These are phyloP conservation scores for Mobula birostris DNA, from an alignment of 2,113 vertebrate species.

Conservation along the genomic window DNA sequence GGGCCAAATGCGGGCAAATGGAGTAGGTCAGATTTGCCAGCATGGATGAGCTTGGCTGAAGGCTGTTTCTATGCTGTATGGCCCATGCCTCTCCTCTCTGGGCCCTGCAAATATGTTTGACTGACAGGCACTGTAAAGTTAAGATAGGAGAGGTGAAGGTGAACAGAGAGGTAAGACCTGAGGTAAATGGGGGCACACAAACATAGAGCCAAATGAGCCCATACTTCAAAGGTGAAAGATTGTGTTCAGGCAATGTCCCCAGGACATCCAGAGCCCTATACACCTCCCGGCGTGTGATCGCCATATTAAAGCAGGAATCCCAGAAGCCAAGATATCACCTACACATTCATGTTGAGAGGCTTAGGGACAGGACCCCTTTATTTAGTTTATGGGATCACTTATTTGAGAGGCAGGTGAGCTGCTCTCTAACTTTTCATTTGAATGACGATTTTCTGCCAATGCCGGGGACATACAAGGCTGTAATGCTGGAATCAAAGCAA, in stretches of 20 bases:
- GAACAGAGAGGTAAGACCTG: not conserved
- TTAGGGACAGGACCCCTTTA: not conserved
- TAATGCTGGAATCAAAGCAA: too few relatives aligned
- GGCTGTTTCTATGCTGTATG: too few relatives aligned
- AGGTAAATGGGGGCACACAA: not conserved
- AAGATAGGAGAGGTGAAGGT: not conserved
- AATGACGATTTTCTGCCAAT: not conserved
- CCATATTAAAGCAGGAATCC: not conserved
- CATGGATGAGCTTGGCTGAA: too few relatives aligned
- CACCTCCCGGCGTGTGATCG: not conserved
- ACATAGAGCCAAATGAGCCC: not conserved
- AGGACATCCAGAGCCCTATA: not conserved
- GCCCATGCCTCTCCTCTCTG: too few relatives aligned
- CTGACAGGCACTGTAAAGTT: too few relatives aligned
- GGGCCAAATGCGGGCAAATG: too few relatives aligned
- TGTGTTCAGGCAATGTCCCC: too few relatives aligned
- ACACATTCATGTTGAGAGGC: not conserved
- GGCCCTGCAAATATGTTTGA: not conserved
- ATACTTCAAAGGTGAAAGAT: not conserved
- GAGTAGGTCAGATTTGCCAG: too few relatives aligned
- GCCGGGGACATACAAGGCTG: too few relatives aligned
- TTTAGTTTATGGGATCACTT: not conserved
- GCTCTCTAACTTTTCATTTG: not conserved
- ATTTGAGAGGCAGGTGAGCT: not conserved
- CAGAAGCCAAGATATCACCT: not conserved